Conservation (phyloP, 2,113 vertebrate species). For the Oncorhynchus masou region DNA sequence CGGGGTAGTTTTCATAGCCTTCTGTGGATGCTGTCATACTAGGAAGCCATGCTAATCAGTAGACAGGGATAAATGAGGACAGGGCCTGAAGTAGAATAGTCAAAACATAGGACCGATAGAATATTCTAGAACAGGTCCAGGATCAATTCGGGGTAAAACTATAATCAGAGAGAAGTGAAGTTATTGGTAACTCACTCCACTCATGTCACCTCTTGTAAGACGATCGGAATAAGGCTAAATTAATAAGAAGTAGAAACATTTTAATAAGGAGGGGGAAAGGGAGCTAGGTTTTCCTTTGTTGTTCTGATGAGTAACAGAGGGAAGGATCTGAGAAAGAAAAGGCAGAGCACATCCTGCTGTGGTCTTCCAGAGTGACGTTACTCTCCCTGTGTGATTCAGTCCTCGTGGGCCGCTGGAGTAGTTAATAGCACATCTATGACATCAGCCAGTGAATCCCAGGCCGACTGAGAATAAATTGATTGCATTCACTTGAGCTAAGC, state of each 20-base stretch:
- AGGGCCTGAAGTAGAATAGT: no score
- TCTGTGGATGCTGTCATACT: neutral
- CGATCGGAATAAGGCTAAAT: neutral
- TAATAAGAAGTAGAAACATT: neutral
- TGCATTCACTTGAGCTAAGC: neutral
- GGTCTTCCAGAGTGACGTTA: neutral
- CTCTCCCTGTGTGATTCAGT: slow-evolving; percentile 7
- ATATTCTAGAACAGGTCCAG: no score
- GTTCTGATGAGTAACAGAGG: neutral
- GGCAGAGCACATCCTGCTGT: neutral
- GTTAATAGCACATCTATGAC: neutral
- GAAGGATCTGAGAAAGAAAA: slow-evolving; percentile 2
- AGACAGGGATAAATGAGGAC: no score
- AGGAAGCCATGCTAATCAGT: no score
- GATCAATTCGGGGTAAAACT: no score
- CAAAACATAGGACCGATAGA: no score
- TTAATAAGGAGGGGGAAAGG: neutral
- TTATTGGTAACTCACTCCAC: no score
- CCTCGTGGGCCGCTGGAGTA: no score
- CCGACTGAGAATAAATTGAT: neutral
- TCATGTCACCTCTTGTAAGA: no score
- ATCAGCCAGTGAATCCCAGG: neutral
- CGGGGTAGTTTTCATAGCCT: neutral
- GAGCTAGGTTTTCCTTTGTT: neutral
- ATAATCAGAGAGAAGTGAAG: no score